phyloP scores from a whole-genome alignment of 1,140 invertebrate genomes.

The Calliopsis andreniformis region DNA sequence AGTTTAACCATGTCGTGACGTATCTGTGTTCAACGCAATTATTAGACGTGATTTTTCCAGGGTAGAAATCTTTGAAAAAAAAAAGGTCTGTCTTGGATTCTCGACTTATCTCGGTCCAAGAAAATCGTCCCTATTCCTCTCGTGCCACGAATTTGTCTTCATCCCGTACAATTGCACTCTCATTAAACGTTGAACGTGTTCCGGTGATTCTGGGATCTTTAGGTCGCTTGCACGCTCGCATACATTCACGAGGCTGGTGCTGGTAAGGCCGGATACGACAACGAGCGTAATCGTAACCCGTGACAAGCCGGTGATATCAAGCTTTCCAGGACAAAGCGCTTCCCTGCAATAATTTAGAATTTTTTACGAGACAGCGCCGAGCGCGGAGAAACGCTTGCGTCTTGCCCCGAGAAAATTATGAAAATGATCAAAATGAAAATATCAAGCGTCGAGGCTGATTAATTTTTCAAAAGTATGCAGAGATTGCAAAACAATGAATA shows the following conservation, averaged over 20 bases:
- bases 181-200: not conserved
- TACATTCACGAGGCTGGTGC: not conserved
- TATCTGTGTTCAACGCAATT: no score
- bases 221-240: not conserved
- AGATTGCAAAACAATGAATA: no score
- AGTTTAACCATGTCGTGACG: no score
- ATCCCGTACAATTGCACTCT: not conserved
- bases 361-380: constrained; percentile 11
- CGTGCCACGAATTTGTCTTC: no score
- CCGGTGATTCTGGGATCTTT: not conserved
- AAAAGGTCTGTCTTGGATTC: no score
- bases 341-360: constrained; percentile 43
- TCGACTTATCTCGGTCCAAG: no score
- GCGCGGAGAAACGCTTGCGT: not conserved
- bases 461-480: constrained; percentile 19
- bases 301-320: constrained; percentile 42
- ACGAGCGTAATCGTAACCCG: constrained; percentile 37
- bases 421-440: not conserved
- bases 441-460: not conserved
- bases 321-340: constrained; percentile 46
- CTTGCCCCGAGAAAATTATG: not conserved
- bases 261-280: constrained; percentile 5
- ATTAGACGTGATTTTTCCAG: no score
- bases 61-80: no score
- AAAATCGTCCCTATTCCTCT: no score